A percentile compares a stretch with the other conserved stretches of the same genome.
phyloP scores from a whole-genome alignment of 1,140 invertebrate genomes.

The Drosophila ficusphila region DNA sequence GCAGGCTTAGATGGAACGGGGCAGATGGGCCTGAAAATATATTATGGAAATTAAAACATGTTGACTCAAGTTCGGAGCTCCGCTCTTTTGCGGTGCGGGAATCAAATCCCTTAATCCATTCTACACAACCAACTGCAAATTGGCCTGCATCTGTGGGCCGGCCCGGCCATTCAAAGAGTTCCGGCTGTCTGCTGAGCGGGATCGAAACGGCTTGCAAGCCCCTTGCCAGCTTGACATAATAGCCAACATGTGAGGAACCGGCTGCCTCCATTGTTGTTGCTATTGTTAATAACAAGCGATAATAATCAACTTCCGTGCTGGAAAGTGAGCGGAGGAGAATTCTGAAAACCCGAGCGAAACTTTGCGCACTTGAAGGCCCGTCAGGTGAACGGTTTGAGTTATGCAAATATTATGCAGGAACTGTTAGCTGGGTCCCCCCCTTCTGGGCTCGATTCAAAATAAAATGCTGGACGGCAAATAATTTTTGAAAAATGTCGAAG shows the following conservation, averaged over 20 bases:
- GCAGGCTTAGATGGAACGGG: neutral
- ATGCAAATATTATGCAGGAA: conserved; percentile 72
- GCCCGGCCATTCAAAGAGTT: neutral
- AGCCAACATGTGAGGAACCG: conserved; percentile 30
- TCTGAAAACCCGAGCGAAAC: conserved; percentile 47
- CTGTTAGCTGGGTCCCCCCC: neutral
- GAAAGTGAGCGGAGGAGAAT: conserved; percentile 13
- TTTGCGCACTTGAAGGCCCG: conserved; percentile 62
- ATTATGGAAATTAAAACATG: conserved; percentile 40
- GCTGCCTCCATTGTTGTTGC: conserved; percentile 44
- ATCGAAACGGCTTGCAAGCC: neutral
- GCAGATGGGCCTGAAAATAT: neutral
- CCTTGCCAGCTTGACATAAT: conserved; percentile 60
- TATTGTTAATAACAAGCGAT: conserved; percentile 83
- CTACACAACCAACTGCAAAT: conserved; percentile 53
- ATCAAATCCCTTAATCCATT: conserved; percentile 1
- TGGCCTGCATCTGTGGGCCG: conserved; percentile 23
- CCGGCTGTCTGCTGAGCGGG: neutral
- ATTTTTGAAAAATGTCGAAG: conserved; percentile 67
- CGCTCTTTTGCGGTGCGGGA: neutral
- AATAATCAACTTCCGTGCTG: conserved; percentile 82
- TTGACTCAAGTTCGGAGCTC: conserved; percentile 5
- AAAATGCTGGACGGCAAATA: conserved; percentile 21
- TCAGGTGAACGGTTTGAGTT: conserved; percentile 53
- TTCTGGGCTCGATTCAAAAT: neutral